Evolutionary conservation across 2,888 invertebrate species (phyloP).

Genomic region (Melanargia galathea): DNA sequence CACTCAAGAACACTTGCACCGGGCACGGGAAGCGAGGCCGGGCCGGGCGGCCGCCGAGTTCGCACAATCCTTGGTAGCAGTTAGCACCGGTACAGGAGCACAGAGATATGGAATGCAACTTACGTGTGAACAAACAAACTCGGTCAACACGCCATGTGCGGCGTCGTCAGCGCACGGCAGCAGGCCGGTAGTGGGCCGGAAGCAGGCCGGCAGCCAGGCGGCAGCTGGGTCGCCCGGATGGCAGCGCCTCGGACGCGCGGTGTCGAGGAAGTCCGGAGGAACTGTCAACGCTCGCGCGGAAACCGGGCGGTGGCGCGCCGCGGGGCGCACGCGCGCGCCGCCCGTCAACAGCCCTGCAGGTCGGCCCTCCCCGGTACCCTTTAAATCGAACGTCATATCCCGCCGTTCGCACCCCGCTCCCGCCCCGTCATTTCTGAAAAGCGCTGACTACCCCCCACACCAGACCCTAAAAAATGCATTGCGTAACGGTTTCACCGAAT

Average conservation of each 20-base stretch:
- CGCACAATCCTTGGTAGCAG: slow-evolving; percentile 18
- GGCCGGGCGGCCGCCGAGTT: background rate
- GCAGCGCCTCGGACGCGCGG: slow-evolving; percentile 74
- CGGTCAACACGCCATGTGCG: slow-evolving; percentile 66
- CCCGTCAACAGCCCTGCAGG: slow-evolving; percentile 82
- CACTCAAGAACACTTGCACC: slow-evolving; percentile 26
- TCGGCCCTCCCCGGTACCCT: slow-evolving; percentile 64
- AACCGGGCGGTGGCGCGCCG: slow-evolving; percentile 78
- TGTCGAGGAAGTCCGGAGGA: slow-evolving; percentile 81
- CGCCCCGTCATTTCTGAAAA: slow-evolving; percentile 76
- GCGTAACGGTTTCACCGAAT: slow-evolving; percentile 79
- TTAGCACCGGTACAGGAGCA: background rate
- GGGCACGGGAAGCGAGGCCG: slow-evolving; percentile 1
- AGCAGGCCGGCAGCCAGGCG: slow-evolving; percentile 47
- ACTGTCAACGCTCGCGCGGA: slow-evolving; percentile 85
- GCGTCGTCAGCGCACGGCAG: slow-evolving; percentile 44
- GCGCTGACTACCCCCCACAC: slow-evolving; percentile 75
- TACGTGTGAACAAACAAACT: slow-evolving; percentile 55
- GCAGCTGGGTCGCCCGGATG: slow-evolving; percentile 44
- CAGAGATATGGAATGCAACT: slow-evolving; percentile 49
- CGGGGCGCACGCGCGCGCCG: slow-evolving; percentile 78
- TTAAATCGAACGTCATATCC: slow-evolving; percentile 82
- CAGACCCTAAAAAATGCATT: slow-evolving; percentile 82
- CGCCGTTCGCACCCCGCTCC: slow-evolving; percentile 65
- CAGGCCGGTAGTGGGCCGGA: slow-evolving; percentile 30